Conservation (phyloP, 2,113 vertebrate genomes). For the Columbina picui region DNA sequence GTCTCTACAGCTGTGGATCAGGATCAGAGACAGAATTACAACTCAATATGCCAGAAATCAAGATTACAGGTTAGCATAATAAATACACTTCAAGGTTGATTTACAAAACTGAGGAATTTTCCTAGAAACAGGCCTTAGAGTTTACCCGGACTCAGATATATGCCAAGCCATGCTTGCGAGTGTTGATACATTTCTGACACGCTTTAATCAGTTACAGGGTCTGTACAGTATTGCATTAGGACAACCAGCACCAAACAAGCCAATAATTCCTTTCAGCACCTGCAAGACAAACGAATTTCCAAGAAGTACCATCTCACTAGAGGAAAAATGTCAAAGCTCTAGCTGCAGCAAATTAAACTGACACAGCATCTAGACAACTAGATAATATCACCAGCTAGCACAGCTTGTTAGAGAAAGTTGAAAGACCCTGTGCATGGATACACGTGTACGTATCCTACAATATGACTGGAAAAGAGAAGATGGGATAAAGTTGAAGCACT, state of each 20-base stretch:
- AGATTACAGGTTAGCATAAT: neutral
- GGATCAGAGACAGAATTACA: neutral
- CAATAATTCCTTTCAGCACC: neutral
- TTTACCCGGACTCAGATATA: rapidly evolving
- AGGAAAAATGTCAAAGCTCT: neutral
- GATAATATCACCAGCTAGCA: neutral
- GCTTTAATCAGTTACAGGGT: neutral
- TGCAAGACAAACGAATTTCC: neutral
- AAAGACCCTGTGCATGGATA: neutral
- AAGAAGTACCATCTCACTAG: neutral
- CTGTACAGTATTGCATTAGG: neutral
- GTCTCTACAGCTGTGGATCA: neutral
- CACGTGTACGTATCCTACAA: neutral
- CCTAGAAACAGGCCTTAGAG: neutral
- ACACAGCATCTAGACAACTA: neutral
- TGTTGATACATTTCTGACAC: neutral
- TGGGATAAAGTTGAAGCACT: neutral
- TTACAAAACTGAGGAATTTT: neutral
- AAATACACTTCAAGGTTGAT: neutral
- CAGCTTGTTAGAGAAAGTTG: neutral
- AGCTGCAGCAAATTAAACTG: neutral
- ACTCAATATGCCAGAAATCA: neutral
- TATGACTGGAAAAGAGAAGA: neutral
- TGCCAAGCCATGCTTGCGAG: neutral
- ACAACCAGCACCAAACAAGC: neutral